Base-by-base conservation (phyloP, 2,113 vertebrate species). In the Mesembrinibis cayennensis region DNA sequence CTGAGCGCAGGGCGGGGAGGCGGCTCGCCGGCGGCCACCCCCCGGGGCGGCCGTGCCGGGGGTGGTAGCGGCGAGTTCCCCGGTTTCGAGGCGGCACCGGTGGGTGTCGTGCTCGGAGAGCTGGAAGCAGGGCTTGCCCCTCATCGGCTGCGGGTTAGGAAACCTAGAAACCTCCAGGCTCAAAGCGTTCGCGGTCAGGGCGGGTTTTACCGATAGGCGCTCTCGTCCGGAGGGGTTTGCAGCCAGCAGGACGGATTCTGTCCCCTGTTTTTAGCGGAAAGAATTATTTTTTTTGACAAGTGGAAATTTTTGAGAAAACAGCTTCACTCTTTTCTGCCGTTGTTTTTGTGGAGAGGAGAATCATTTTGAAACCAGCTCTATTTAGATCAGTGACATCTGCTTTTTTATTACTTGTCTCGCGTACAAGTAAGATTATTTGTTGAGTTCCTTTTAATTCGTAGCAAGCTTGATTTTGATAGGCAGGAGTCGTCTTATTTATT, bases 121-220 rank as follows among this genome's bases (percentile, higher is more conserved):
- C 45, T 36, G 90, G 69, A 5, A 8, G 27, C 34, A 0, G 2
- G 16, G 47, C 62, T 9, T 12, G 7, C 4, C 42, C 72, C 0
- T 56, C 59, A 1, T 4, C 23, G 16, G 14, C 53, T 29, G 22
- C 1, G 47, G 47, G 27, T 36, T 32, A 34, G 53, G 47, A 81
- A 62, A 44, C 26, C 34, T 6, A 6, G 44, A 45, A 73, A 36
- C 42, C n/a, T 38, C 65, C 18, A 1, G 6, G 59, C 27, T 20
- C 29, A 5, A 82, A 59, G 65, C 1, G 3, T 15, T 36, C 3
- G 21, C 19, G 36, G 12, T 23, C 52, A 5, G n/a, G 3, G 1
- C 8, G 2, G 55, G 29, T 45, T 52, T 45, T 25, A 4, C 27
- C 9, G 1, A 3, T 4, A 1, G 36, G 3, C 10, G 2, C 1